phyloP scores from a whole-genome alignment of 1,140 invertebrate species.

The Octopus sinensis region DNA sequence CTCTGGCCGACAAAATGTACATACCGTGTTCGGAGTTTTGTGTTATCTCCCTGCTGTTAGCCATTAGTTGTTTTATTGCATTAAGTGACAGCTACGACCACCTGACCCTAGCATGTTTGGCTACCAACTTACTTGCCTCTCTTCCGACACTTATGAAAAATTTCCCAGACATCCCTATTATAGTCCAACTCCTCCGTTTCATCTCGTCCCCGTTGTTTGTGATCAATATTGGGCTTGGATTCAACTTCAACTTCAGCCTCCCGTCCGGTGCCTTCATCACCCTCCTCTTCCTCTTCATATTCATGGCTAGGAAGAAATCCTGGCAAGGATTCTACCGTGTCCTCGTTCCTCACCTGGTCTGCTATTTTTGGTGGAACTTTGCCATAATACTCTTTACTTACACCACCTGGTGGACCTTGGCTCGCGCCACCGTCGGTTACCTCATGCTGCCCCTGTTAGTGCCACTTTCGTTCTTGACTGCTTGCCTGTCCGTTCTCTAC shows the following conservation, averaged over 20 bases:
- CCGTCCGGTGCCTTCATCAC: conserved; percentile 73
- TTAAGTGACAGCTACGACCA: conserved; percentile 71
- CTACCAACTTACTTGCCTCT: conserved; percentile 74
- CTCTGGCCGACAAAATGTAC: conserved; percentile 72
- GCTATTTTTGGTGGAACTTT: conserved; percentile 81
- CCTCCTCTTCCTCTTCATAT: conserved; percentile 71
- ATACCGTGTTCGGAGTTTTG: conserved; percentile 80
- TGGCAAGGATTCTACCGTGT: conserved; percentile 77
- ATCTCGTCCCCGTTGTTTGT: conserved; percentile 38
- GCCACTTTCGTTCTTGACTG: conserved; percentile 35
- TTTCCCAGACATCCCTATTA: conserved; percentile 39
- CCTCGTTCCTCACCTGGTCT: conserved; percentile 79
- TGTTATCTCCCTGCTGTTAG: conserved; percentile 69
- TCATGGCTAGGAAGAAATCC: conserved; percentile 70
- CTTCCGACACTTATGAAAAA: conserved; percentile 80
- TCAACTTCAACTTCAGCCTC: conserved; percentile 54
- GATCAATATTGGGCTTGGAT: conserved; percentile 35
- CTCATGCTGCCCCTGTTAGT: conserved; percentile 43
- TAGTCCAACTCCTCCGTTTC: conserved; percentile 31
- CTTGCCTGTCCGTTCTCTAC: conserved; percentile 24
- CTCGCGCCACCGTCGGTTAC: conserved; percentile 69
- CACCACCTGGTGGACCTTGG: conserved; percentile 75
- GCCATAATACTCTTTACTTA: conserved; percentile 41
- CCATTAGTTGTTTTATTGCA: conserved; percentile 71
- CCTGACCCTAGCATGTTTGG: conserved; percentile 70